Evolutionary conservation across 2,797 vertebrate genomes (phyloP).

Genomic region (Pitangus sulphuratus): DNA sequence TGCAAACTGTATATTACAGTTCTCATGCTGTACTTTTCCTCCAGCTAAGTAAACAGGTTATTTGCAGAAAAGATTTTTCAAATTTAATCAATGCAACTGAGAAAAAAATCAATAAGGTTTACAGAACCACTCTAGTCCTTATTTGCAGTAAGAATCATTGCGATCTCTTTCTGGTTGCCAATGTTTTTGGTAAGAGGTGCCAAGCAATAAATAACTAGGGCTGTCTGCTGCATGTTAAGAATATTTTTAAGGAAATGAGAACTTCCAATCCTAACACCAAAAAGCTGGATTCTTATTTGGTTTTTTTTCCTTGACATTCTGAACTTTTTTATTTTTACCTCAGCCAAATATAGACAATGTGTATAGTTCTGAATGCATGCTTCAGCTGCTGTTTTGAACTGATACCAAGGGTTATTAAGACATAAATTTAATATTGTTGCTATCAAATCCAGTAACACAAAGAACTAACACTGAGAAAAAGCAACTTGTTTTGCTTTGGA

Average conservation of each 20-base stretch:
- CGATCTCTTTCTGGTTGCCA: background rate
- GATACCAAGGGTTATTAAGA: background rate
- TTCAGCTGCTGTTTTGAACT: background rate
- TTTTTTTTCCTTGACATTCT: background rate
- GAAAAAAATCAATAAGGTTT: conserved; percentile 4
- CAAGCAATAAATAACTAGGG: background rate
- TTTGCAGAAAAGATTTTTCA: conserved; percentile 13
- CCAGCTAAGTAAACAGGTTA: background rate
- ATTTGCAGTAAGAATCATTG: background rate
- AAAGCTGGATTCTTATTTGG: background rate
- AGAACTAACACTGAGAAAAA: background rate
- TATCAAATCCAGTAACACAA: background rate
- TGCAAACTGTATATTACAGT: background rate
- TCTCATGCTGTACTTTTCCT: background rate
- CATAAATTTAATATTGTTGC: background rate
- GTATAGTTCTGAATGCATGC: background rate
- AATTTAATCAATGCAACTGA: conserved; percentile 21
- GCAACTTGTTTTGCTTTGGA: background rate
- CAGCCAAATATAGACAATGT: background rate
- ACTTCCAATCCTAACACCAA: background rate
- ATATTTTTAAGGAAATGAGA: background rate
- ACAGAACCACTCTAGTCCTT: background rate
- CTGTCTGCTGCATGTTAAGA: background rate
- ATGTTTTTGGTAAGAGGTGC: background rate
- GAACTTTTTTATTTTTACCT: background rate